Conservation (phyloP, 2,888 invertebrate species). For the Spodoptera picta region DNA sequence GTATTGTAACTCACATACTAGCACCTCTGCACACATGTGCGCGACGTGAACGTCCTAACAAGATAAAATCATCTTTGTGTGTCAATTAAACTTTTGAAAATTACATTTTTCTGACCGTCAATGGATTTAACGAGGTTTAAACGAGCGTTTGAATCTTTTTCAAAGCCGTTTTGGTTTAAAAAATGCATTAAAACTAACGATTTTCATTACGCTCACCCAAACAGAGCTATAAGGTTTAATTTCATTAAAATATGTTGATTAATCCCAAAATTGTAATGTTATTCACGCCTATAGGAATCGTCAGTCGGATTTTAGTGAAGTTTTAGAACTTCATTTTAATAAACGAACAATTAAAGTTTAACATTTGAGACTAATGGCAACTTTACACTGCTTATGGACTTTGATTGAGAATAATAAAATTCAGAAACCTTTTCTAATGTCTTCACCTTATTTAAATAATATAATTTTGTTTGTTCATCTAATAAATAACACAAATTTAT, state of each 20-base stretch:
- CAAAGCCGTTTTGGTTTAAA: constrained; percentile 15
- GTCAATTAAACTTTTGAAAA: constrained; percentile 31
- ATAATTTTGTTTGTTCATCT: constrained; percentile 23
- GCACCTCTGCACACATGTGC: constrained; percentile 20
- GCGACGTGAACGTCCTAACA: constrained; percentile 10
- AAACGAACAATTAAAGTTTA: constrained; percentile 51
- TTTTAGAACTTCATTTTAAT: constrained; percentile 55
- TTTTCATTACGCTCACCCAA: constrained; percentile 33
- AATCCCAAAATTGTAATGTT: constrained; percentile 52
- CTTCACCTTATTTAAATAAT: constrained; percentile 22
- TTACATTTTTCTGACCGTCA: constrained; percentile 13
- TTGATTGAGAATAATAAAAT: constrained; percentile 40
- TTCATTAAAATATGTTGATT: constrained; percentile 59
- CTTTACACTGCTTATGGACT: constrained; percentile 39
- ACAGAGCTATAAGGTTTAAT: constrained; percentile 42
- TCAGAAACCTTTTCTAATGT: constrained; percentile 12
- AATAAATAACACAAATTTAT: constrained; percentile 2
- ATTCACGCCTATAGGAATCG: constrained; percentile 53
- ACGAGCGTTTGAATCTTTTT: constrained; percentile 22
- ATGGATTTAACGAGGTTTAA: constrained; percentile 21
- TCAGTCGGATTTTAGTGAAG: constrained; percentile 42
- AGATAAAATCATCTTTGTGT: constrained; percentile 23
- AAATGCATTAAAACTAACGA: constrained; percentile 37
- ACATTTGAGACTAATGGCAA: constrained; percentile 42
- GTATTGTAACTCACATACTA: constrained; percentile 50